These are phyloP conservation scores for Dicyrtoma fusca DNA, from an alignment of 2,888 invertebrate genomes.

Conservation along the genomic window DNA sequence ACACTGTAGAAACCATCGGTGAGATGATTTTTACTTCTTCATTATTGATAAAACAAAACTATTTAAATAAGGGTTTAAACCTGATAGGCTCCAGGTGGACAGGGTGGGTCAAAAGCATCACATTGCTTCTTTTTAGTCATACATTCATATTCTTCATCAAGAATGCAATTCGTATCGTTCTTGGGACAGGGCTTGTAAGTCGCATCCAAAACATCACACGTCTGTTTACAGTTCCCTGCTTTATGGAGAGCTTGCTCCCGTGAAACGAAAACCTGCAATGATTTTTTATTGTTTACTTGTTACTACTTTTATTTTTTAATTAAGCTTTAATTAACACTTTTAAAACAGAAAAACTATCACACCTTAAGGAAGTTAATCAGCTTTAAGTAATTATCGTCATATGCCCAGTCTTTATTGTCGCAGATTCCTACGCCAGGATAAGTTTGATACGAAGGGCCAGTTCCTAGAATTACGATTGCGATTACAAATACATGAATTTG, in stretches of 20 bases:
- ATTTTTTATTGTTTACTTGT: background rate
- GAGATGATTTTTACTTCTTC: background rate
- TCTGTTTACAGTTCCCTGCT: slow-evolving; percentile 35
- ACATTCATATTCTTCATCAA: slow-evolving; percentile 36
- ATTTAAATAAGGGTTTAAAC: slow-evolving; percentile 24
- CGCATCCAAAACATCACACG: slow-evolving; percentile 37
- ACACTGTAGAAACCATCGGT: slow-evolving; percentile 20
- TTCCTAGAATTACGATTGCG: too few species aligned
- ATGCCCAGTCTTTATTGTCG: slow-evolving; percentile 26
- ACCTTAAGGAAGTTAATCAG: slow-evolving; percentile 41
- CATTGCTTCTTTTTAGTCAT: slow-evolving; percentile 10
- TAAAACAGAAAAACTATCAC: background rate
- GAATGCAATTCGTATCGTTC: slow-evolving; percentile 35
- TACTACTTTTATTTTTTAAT: background rate
- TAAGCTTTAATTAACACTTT: background rate
- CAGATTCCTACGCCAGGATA: slow-evolving; percentile 33
- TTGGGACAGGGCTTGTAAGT: slow-evolving; percentile 30
- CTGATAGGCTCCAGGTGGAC: slow-evolving; percentile 32
- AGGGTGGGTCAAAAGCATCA: slow-evolving; percentile 32
- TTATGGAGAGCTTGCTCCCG: slow-evolving; percentile 34
- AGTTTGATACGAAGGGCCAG: slow-evolving; percentile 27
- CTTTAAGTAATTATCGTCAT: slow-evolving; percentile 26
- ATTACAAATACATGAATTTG: too few species aligned
- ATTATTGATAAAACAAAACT: too few species aligned
- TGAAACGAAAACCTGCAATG: slow-evolving; percentile 34